These are phyloP conservation scores for Folsomia candida DNA, from an alignment of 2,888 invertebrate genomes.

Conservation along the genomic window DNA sequence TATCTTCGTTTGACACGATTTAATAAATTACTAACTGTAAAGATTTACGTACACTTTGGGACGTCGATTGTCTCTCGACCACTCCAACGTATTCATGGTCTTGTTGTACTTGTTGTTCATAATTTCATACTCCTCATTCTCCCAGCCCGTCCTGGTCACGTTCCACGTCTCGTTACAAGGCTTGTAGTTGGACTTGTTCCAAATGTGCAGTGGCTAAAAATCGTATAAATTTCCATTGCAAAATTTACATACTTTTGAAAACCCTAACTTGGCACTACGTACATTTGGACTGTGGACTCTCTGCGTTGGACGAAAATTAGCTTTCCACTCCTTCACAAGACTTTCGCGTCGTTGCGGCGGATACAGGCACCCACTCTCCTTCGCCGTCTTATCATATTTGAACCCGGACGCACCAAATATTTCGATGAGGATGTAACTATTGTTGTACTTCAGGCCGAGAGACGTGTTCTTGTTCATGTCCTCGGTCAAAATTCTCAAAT, in stretches of 20 bases:
- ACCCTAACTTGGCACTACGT: too few species aligned
- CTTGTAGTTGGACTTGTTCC: background rate
- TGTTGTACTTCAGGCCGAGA: constrained; percentile 16
- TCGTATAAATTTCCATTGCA: too few species aligned
- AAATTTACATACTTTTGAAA: too few species aligned
- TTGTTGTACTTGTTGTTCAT: background rate
- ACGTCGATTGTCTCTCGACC: background rate
- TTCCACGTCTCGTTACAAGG: background rate
- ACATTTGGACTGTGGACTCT: too few species aligned
- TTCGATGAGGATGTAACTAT: constrained; percentile 41
- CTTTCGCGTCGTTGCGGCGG: too few species aligned
- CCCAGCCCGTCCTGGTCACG: background rate
- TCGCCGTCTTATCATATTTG: too few species aligned
- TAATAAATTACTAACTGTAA: too few species aligned
- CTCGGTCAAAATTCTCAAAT: constrained; percentile 36
- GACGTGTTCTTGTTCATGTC: constrained; percentile 18
- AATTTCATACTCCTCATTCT: background rate
- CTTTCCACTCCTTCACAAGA: too few species aligned
- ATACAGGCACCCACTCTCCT: too few species aligned
- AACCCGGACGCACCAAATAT: constrained; percentile 41
- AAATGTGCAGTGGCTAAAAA: background rate
- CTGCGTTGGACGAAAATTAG: too few species aligned
- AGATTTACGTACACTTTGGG: background rate
- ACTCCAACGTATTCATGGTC: background rate
- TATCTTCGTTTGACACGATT: too few species aligned